phyloP scores from a whole-genome alignment of 2,113 vertebrate genomes.

The Phrynocephalus versicolor region DNA sequence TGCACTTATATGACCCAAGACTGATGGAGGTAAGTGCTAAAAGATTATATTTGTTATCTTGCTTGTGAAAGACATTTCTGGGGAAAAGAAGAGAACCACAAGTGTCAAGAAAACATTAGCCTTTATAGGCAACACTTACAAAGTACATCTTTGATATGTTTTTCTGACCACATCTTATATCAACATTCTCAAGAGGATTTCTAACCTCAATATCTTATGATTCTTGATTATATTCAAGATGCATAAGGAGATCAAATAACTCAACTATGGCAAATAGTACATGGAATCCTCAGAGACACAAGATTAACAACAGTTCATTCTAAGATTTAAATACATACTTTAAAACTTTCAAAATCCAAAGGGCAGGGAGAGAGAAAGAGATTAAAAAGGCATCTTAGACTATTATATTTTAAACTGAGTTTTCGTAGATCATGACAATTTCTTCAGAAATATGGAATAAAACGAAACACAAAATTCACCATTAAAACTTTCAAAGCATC shows the following conservation, averaged over 20 bases:
- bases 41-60: background rate
- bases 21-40: no score
- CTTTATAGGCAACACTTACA: background rate
- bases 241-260: background rate
- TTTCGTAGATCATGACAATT: no score
- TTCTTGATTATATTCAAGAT: background rate
- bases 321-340: background rate
- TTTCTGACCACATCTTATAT: background rate
- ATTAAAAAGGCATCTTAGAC: no score
- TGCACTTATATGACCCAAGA: background rate
- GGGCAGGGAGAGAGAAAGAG: no score
- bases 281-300: background rate
- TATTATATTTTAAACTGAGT: no score
- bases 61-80: background rate
- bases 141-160: background rate
- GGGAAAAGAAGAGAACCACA: background rate
- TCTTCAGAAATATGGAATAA: no score
- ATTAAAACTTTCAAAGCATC: no score
- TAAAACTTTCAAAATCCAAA: no score
- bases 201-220: background rate
- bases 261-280: background rate
- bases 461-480: no score
- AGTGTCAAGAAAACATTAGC: background rate
- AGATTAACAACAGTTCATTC: background rate
- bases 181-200: background rate